Evolutionary conservation across 2,888 invertebrate genomes (phyloP).

Genomic region (Trachelus tabidus): DNA sequence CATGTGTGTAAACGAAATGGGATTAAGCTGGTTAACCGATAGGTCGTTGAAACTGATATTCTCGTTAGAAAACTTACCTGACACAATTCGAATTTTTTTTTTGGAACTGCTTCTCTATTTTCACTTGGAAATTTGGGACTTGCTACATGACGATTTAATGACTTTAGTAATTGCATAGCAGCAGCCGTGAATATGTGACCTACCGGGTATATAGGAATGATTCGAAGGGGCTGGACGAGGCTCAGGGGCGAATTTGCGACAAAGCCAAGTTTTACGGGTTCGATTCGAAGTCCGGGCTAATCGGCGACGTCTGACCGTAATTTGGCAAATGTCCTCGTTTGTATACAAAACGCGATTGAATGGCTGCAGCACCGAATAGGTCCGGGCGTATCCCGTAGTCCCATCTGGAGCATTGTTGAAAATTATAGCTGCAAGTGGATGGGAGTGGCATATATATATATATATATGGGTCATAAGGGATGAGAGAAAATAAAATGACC

Average conservation of each 20-base stretch:
- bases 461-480: background rate
- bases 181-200: too few relatives aligned
- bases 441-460: background rate
- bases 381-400: constrained; percentile 2
- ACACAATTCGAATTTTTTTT: too few relatives aligned
- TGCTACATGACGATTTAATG: background rate
- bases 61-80: too few relatives aligned
- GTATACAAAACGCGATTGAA: constrained; percentile 34
- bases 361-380: constrained; percentile 19
- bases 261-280: constrained; percentile 16
- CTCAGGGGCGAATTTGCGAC: background rate
- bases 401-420: constrained; percentile 35
- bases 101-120: background rate
- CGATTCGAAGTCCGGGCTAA: constrained; percentile 30
- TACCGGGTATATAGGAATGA: background rate
- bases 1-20: background rate
- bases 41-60: too few relatives aligned
- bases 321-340: constrained; percentile 33
- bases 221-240: background rate
- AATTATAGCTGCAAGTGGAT: constrained; percentile 9
- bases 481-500: background rate
- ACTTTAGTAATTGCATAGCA: background rate
- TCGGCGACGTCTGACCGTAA: constrained; percentile 38
- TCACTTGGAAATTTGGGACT: background rate
- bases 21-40: background rate